Evolutionary conservation across 2,113 vertebrate genomes (phyloP), one percentile per base, ranked within the genome.

Genomic region (Psittacara wagleri): DNA sequence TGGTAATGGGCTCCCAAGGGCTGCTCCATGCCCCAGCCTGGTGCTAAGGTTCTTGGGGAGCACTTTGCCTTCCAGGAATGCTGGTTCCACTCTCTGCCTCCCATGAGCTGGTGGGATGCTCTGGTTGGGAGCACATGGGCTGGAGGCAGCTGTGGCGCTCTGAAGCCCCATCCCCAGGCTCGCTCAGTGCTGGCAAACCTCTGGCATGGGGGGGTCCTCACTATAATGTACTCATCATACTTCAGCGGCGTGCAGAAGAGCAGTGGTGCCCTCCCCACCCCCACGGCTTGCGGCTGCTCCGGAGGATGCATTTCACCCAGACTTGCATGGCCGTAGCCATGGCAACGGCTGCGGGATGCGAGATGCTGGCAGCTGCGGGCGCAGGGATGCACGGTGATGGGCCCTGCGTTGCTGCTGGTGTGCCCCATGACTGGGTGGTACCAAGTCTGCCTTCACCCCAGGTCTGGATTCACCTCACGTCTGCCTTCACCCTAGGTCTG

Each of bases 241-340:
- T 6, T 44, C 57, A 18, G 28, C 4, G 37, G 31, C n/a, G 3
- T 13, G 52, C 39, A 10, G 33, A 6, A 17, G 39, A 54, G 75
- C 76, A 9, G 41, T 24, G 39, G 44, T 43, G 83, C 35, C n/a
- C 48, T 54, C 70, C 68, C 88, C 11, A 6, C 90, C 73, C 57
- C 75, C 88, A 35, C 27, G 31, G 23, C 85, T 51, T 23, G 24
- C 43, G 23, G 72, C 59, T 77, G 78, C 77, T 68, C 23, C 48
- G n/a, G 63, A 75, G 68, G 83, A 92, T 80, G 83, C 82, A 62
- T 83, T 82, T 90, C 33, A n/a, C 67, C 51, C 64, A 70, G 83
- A 75, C 64, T 61, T 85, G 93, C 91, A 75, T 80, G 91, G 69
- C 75, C 13, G 94, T 96, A 68, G 43, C 88, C 91, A 96, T 95